phyloP scores from a whole-genome alignment of 2,797 vertebrate species.

The Champsocephalus esox region DNA sequence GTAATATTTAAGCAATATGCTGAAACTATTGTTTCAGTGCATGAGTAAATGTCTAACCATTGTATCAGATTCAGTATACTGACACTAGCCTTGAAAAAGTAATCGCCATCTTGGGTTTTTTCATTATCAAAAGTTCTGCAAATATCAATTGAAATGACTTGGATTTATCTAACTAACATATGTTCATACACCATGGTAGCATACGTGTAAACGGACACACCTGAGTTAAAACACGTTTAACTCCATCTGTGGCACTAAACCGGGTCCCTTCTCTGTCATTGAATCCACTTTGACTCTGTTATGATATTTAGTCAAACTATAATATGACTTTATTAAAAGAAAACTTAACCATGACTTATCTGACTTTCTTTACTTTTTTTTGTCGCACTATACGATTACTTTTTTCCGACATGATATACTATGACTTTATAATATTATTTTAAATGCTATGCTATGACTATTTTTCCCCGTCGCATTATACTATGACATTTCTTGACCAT shows the following conservation, averaged over 20 bases:
- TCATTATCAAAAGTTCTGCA: constrained; percentile 17
- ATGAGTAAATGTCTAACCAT: constrained; percentile 34
- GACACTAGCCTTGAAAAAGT: constrained; percentile 38
- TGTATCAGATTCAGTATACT: constrained; percentile 20
- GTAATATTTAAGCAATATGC: constrained; percentile 74
- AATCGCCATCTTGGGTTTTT: constrained; percentile 26
- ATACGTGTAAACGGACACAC: constrained; percentile 36
- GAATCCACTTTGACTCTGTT: neutral
- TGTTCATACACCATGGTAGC: constrained; percentile 45
- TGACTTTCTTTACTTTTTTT: too few species aligned
- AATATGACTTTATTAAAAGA: too few species aligned
- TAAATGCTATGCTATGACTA: too few species aligned
- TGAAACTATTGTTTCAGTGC: constrained; percentile 57
- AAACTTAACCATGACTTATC: too few species aligned
- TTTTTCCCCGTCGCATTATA: too few species aligned
- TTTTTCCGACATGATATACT: too few species aligned
- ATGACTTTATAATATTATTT: too few species aligned
- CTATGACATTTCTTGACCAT: too few species aligned
- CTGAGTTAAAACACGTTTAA: constrained; percentile 44
- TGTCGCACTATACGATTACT: too few species aligned
- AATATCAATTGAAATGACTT: constrained; percentile 29
- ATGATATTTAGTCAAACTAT: too few species aligned
- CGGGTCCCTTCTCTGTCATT: constrained; percentile 37
- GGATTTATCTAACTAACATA: constrained; percentile 34
- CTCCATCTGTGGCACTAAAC: constrained; percentile 49